Evolutionary conservation across 2,888 invertebrate species (phyloP).

Genomic region (Plusia festucae): DNA sequence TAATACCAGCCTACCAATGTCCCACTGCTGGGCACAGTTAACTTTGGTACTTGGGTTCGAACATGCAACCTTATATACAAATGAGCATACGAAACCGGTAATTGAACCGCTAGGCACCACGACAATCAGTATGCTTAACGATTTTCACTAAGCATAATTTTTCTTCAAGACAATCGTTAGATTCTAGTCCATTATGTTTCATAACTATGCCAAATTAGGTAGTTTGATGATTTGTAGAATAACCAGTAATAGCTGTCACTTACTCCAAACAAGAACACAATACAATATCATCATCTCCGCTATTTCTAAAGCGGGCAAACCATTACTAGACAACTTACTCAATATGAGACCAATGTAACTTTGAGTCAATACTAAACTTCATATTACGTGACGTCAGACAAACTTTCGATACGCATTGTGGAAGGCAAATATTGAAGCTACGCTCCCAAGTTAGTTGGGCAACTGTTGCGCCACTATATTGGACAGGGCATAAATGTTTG

Average conservation of each 20-base stretch:
- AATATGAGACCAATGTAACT: conserved; percentile 6
- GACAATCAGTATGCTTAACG: no score
- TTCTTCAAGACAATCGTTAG: no score
- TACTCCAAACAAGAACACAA: background rate
- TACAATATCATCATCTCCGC: background rate
- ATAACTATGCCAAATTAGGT: no score
- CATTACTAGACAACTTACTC: background rate
- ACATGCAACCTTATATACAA: no score
- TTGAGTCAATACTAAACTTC: background rate
- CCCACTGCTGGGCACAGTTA: no score
- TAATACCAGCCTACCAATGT: no score
- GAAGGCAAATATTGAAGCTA: conserved; percentile 15
- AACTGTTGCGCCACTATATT: conserved; percentile 7
- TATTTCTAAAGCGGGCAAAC: background rate
- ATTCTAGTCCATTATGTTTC: no score
- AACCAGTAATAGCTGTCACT: background rate
- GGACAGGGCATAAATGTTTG: background rate
- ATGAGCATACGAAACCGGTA: no score
- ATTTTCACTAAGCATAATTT: no score
- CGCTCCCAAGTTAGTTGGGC: background rate
- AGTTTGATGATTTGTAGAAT: background rate
- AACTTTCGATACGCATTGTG: conserved; percentile 13
- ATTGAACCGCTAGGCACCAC: no score
- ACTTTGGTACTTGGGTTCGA: no score
- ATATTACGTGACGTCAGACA: background rate